These are phyloP conservation scores for Chloromyia formosa DNA, from an alignment of 2,888 invertebrate genomes.

Conservation along the genomic window DNA sequence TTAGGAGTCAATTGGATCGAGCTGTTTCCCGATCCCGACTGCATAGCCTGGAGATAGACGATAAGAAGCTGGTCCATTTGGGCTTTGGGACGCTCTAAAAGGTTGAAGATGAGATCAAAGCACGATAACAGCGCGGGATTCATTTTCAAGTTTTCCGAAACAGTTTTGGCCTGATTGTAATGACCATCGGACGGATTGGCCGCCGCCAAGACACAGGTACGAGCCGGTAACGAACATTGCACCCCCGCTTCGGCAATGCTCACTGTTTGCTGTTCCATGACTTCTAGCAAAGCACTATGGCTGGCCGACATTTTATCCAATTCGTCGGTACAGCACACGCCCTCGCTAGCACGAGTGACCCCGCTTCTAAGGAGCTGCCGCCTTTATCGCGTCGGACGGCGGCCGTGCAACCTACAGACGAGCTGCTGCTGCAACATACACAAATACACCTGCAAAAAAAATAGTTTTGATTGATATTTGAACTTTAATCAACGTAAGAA, in stretches of 20 bases:
- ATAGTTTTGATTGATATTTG: too few species aligned
- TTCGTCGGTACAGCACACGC: constrained; percentile 91
- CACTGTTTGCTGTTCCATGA: too few species aligned
- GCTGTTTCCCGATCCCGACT: constrained; percentile 65
- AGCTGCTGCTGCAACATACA: constrained; percentile 89
- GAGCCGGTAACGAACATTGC: constrained; percentile 81
- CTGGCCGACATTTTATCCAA: too few species aligned
- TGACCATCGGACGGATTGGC: constrained; percentile 92
- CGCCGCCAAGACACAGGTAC: constrained; percentile 88
- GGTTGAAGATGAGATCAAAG: constrained; percentile 91
- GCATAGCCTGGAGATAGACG: constrained; percentile 81
- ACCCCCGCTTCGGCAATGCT: constrained; percentile 92
- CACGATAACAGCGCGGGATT: constrained; percentile 86
- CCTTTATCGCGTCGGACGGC: constrained; percentile 78
- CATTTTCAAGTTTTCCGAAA: constrained; percentile 89
- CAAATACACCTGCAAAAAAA: constrained; percentile 81
- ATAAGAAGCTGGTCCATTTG: constrained; percentile 57
- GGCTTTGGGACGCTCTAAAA: constrained; percentile 86
- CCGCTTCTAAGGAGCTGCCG: constrained; percentile 87
- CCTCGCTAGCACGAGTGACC: constrained; percentile 84
- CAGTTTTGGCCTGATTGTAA: constrained; percentile 88
- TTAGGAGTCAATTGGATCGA: constrained; percentile 19
- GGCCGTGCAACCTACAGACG: constrained; percentile 81
- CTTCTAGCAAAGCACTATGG: too few species aligned
- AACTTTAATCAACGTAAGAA: too few species aligned